These are phyloP conservation scores for Graptemys geographica DNA, from an alignment of 2,797 vertebrate genomes.

Conservation along the genomic window DNA sequence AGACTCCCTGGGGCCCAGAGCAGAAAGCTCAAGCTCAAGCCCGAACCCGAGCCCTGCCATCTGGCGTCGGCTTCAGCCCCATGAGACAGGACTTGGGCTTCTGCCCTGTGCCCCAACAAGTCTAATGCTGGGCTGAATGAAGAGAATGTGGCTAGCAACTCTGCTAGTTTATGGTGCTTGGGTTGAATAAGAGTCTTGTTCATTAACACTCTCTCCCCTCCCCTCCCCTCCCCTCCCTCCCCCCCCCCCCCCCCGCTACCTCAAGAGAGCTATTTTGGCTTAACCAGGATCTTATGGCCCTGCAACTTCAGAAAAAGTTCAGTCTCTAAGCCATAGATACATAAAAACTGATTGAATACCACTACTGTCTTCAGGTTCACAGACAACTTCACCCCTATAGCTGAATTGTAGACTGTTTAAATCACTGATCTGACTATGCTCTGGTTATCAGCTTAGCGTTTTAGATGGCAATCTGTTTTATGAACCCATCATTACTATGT, in stretches of 20 bases:
- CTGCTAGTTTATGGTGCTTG: not conserved
- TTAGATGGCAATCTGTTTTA: not conserved
- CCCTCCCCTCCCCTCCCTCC: no score
- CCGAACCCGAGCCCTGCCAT: no score
- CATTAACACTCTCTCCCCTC: not conserved
- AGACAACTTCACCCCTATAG: not conserved
- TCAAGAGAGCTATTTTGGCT: not conserved
- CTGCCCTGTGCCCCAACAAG: no score
- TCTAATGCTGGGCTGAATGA: not conserved
- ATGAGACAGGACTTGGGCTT: no score
- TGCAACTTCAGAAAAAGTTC: fast-evolving
- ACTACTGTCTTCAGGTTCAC: not conserved
- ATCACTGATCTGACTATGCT: not conserved
- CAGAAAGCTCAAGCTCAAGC: no score
- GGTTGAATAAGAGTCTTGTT: not conserved
- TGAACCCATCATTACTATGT: not conserved
- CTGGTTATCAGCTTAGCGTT: not conserved
- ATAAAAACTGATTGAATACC: not conserved
- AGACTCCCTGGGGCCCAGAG: no score
- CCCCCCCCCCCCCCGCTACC: no score
- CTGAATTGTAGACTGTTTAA: not conserved
- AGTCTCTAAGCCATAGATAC: not conserved
- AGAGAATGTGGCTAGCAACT: fast-evolving
- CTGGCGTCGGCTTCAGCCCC: no score
- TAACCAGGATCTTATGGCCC: not conserved